phyloP scores from a whole-genome alignment of 2,113 vertebrate genomes.

The Mesitornis unicolor region DNA sequence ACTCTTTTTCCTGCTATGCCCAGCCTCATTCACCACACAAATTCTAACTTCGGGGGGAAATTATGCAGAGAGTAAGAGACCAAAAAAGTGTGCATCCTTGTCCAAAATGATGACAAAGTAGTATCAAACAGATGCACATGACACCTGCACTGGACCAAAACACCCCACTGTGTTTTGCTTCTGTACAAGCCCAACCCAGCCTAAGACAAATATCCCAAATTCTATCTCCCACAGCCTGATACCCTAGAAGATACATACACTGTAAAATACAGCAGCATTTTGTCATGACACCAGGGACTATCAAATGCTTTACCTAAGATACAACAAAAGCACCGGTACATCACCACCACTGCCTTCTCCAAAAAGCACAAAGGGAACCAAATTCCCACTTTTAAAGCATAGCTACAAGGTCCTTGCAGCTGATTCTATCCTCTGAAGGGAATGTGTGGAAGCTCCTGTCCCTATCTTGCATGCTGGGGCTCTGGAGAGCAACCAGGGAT shows the following conservation, averaged over 20 bases:
- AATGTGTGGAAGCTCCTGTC: not conserved
- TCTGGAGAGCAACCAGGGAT: not conserved
- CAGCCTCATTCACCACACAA: not conserved
- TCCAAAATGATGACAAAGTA: not conserved
- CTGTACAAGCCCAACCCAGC: not conserved
- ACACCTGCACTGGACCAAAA: not conserved
- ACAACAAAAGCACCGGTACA: not conserved
- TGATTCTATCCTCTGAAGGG: not conserved
- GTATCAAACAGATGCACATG: not conserved
- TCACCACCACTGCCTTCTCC: not conserved
- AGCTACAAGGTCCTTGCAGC: not conserved
- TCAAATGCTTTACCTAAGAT: not conserved
- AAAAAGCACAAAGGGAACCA: not conserved
- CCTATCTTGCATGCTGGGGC: fast-evolving
- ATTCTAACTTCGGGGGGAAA: not conserved
- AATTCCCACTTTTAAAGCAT: not conserved
- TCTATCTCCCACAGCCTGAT: not conserved
- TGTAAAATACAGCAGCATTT: not conserved
- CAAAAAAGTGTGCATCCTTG: not conserved
- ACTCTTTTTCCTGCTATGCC: not conserved
- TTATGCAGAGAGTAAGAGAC: not conserved
- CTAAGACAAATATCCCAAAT: not conserved
- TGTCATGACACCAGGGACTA: not conserved
- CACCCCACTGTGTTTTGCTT: not conserved
- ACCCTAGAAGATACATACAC: not conserved